Base-by-base conservation (phyloP, 2,888 invertebrate species). In the Agrotis puta region DNA sequence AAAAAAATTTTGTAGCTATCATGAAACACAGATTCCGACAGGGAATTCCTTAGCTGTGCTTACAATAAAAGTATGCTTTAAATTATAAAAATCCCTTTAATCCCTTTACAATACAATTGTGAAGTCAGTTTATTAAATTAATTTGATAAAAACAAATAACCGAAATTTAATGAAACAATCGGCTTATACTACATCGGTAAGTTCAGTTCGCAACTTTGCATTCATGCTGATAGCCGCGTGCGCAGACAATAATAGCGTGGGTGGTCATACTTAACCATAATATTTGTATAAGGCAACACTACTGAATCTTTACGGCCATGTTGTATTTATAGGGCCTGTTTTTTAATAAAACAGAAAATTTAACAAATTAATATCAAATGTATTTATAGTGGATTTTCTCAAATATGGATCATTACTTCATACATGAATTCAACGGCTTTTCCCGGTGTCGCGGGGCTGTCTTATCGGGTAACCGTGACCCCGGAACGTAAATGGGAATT, bases 161-260 rank as follows among this genome's bases (percentile, higher is more conserved):
- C 18, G 11, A 54, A 24, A 2, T 16, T 53, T 3, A 54, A 27
- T 18, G 6, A 50, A 57, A 39, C 43, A 47, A 54, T n/a, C 20
- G 27, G n/a, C 14, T 18, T 22, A 43, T 22, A 62, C 22, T 53
- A 24, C 16, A 45, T 2, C 33, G 39, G n/a, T 18, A 14, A 24
- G 16, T 45, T 73, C n/a, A 39, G 39, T 39, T 39, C 39, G 39
- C 39, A 39, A 39, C 39, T 39, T 39, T 39, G 47, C 24, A 48
- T 51, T 51, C 16, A 43, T 54, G 45, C 48, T 48, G 2, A 24
- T 14, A n/a, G 27, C 9, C 43, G 64, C 61, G 16, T 13, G 27
- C 47, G 56, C 62, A 53, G 50, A 64, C 70, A 75, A 66, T 62
- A 59, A n/a, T 20, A 39, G 70, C 70, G 82, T 72, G 74, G 59